These are phyloP conservation scores for Dynastes tityus DNA, from an alignment of 2,888 invertebrate genomes.

Conservation along the genomic window DNA sequence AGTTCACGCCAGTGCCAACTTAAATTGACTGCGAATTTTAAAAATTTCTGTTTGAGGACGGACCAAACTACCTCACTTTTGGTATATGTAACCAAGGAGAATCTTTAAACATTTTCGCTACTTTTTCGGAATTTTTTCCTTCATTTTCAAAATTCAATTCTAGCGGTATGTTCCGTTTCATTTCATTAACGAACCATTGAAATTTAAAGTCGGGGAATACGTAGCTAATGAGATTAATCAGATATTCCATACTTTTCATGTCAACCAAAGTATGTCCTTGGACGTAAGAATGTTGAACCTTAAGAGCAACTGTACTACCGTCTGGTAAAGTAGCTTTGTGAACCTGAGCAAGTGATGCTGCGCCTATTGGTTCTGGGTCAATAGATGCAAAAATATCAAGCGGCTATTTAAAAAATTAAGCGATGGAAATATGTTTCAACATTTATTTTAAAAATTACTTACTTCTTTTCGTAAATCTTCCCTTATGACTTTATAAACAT, in stretches of 20 bases:
- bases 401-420: constrained; percentile 73
- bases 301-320: constrained; percentile 90
- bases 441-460: constrained; percentile 57
- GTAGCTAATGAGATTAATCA: constrained; percentile 86
- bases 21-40: too few relatives aligned
- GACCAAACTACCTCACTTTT: constrained; percentile 62
- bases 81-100: constrained; percentile 87
- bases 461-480: constrained; percentile 91
- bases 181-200: constrained; percentile 97
- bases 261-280: constrained; percentile 92
- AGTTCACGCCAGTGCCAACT: too few relatives aligned
- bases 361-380: constrained; percentile 90
- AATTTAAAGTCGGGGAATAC: constrained; percentile 97
- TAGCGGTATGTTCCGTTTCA: constrained; percentile 90
- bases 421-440: not conserved
- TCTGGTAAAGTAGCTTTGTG: constrained; percentile 87
- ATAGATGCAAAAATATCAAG: constrained; percentile 88
- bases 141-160: constrained; percentile 95
- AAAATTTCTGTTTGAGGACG: too few relatives aligned
- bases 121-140: constrained; percentile 92
- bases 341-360: constrained; percentile 96
- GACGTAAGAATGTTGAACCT: constrained; percentile 96
- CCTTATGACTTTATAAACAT: constrained; percentile 87
- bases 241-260: constrained; percentile 94
- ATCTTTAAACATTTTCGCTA: constrained; percentile 78